Evolutionary conservation across 64 coral and sea anemone species (phyloP), one percentile per base, ranked within the genome.

Genomic region (Dendrophyllia cribrosa): DNA sequence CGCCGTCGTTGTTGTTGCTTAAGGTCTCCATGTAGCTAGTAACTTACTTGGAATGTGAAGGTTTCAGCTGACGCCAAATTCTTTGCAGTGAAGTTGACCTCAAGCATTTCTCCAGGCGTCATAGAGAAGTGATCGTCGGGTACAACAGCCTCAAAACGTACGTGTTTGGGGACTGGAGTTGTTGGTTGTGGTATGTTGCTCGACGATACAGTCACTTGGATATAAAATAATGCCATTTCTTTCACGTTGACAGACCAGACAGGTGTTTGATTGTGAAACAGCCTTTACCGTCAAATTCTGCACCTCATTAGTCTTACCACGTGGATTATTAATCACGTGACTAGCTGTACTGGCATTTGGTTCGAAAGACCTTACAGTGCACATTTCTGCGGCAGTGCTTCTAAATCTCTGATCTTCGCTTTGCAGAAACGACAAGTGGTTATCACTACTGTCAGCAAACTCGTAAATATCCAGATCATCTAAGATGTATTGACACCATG

Each of bases 391-490:
- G 13, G 9, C n/a, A n/a, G n/a, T 34, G 34, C 34, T 34, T 34
- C 34, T 34, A 34, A 34, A 34, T 0, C 0, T 34, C 34, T 34
- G 34, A 34, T 34, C 34, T 34, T 2, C 34, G 2, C 34, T 34
- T 34, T 34, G 34, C 34, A 34, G 34, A 34, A 34, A 34, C 34
- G 34, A 34, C 34, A 34, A 34, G 34, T 34, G 2, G 34, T 34
- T 43, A 64, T 59, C 7, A 16, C 15, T 8, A 14, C 43, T 11
- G 43, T 64, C 78, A 20, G 19, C 13, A 22, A 67, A 80, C 12
- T 80, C 80, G 67, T 51, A 84, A 67, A 84, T 84, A 46, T 84
- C 45, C 15, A 84, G 6, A 23, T 67, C 80, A 17, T 84, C 61
- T 1, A 56, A 56, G 5, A 2, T 14, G 8, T 2, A 21, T 66